Evolutionary conservation across 1,140 invertebrate genomes (phyloP).

Genomic region (Listronotus oregonensis): DNA sequence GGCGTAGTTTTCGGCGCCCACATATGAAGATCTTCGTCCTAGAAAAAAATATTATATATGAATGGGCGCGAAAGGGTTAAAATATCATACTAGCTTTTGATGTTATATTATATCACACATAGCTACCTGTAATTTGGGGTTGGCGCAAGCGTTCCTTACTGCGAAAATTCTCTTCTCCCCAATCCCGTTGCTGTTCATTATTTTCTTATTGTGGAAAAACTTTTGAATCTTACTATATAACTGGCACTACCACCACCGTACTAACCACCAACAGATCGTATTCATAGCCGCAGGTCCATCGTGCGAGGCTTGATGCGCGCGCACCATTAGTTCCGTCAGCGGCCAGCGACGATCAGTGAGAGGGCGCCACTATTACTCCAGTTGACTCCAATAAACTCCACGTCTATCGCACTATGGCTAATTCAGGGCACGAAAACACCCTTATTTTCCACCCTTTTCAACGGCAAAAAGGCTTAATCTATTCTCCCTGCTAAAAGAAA

Average conservation of each 20-base stretch:
- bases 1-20: not conserved
- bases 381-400: too few species aligned
- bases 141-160: not conserved
- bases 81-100: not conserved
- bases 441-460: too few species aligned
- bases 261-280: not conserved
- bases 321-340: too few species aligned
- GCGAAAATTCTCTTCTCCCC: constrained; percentile 3
- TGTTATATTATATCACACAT: constrained; percentile 1
- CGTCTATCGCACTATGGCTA: too few species aligned
- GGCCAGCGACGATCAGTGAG: too few species aligned
- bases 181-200: constrained; percentile 1
- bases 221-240: constrained; percentile 1
- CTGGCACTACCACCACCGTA: not conserved
- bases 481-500: too few species aligned
- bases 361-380: too few species aligned
- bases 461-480: too few species aligned
- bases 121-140: not conserved
- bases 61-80: too few species aligned
- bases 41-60: not conserved
- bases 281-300: not conserved
- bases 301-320: too few species aligned
- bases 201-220: not conserved
- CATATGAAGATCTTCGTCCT: constrained; percentile 4
- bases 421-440: too few species aligned